Evolutionary conservation across 37 sponge, comb jelly and placozoan species (phyloP).

Genomic region (Mnemiopsis leidyi): DNA sequence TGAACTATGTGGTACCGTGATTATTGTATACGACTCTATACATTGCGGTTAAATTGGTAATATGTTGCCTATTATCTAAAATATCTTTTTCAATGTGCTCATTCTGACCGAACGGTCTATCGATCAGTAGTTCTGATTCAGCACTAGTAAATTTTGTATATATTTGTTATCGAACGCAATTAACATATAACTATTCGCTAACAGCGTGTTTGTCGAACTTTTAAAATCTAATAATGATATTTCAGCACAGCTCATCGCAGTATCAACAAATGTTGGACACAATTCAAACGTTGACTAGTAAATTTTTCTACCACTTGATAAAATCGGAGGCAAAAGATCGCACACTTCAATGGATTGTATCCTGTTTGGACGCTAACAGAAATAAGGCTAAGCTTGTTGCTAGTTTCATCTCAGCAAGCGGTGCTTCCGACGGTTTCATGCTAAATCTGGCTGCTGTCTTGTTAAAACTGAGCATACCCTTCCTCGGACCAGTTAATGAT

Average conservation of each 20-base stretch:
- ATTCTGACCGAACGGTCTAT: no score
- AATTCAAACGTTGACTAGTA: background rate
- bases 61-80: background rate
- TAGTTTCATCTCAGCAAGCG: background rate
- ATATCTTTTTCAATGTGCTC: no score
- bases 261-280: constrained; percentile 1
- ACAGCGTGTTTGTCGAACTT: no score
- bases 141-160: no score
- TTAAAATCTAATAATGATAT: no score
- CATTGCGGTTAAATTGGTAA: background rate
- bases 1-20: no score
- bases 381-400: constrained; percentile 45
- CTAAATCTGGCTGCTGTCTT: constrained; percentile 4
- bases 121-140: no score
- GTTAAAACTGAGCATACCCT: constrained; percentile 1
- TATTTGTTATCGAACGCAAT: no score
- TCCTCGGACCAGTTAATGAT: constrained; percentile 5
- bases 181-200: no score
- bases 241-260: constrained; percentile 41
- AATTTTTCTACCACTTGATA: background rate
- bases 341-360: background rate
- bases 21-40: background rate
- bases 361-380: constrained; percentile 33
- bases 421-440: constrained; percentile 37
- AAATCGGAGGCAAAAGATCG: background rate